Evolutionary conservation across 2,113 vertebrate genomes (phyloP).

Genomic region (Pygoscelis adeliae): DNA sequence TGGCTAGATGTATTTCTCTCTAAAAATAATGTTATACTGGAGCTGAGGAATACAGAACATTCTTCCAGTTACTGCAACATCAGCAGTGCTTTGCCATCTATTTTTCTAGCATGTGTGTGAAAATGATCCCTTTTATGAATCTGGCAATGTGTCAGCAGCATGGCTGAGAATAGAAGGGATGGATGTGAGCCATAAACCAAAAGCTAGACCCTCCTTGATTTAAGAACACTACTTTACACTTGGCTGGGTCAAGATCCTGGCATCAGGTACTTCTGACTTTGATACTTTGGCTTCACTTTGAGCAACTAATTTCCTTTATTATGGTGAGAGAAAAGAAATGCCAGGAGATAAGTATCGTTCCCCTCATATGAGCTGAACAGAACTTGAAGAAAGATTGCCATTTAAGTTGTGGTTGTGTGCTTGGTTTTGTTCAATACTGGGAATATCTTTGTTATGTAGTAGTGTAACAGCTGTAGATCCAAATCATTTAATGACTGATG

Average conservation of each 20-base stretch:
- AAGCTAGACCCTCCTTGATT: neutral
- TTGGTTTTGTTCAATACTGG: neutral
- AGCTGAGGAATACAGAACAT: neutral
- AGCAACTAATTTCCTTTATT: neutral
- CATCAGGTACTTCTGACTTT: neutral
- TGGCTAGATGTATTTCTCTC: conserved; percentile 11
- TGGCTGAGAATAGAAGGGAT: neutral
- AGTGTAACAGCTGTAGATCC: accelerated
- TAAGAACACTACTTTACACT: neutral
- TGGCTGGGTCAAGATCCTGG: neutral
- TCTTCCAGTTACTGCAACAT: neutral
- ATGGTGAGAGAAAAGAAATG: neutral
- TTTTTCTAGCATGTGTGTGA: conserved; percentile 2
- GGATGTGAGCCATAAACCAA: neutral
- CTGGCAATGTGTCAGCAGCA: neutral
- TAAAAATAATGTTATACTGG: conserved; percentile 33
- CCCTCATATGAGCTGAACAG: neutral
- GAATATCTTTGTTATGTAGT: neutral
- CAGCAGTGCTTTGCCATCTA: conserved; percentile 3
- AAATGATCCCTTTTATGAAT: neutral
- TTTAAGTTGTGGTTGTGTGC: neutral
- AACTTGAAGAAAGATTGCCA: neutral
- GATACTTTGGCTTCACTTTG: neutral
- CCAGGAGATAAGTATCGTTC: accelerated
- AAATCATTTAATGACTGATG: neutral